Evolutionary conservation across 2,797 vertebrate species (phyloP).

Genomic region (Calcarius lapponicus): DNA sequence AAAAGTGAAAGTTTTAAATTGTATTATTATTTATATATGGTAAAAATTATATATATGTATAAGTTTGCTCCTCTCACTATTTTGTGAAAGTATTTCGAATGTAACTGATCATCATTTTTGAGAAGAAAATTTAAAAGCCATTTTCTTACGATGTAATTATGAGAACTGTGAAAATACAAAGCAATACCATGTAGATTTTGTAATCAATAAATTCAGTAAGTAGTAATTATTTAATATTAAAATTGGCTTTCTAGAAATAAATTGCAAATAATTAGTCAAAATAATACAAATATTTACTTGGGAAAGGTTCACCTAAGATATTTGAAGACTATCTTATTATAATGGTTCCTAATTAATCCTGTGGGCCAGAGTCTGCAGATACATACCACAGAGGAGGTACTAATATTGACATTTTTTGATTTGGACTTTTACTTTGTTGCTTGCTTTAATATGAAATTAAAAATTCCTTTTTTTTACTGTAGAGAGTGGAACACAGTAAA

Average conservation of each 20-base stretch:
- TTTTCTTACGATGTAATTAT: conserved; percentile 58
- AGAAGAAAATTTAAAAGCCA: conserved; percentile 64
- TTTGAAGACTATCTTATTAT: background rate
- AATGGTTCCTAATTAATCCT: background rate
- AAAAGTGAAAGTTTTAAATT: conserved; percentile 54
- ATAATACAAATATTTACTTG: conserved; percentile 35
- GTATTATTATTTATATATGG: conserved; percentile 50
- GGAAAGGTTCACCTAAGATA: background rate
- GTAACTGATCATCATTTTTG: conserved; percentile 50
- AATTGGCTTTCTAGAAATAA: conserved; percentile 50
- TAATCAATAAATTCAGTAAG: conserved; percentile 12
- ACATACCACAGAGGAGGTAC: background rate
- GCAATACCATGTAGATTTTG: conserved; percentile 64
- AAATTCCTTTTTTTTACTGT: background rate
- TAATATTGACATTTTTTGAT: background rate
- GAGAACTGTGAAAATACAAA: conserved; percentile 61
- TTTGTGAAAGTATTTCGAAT: conserved; percentile 53
- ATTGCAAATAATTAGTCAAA: background rate
- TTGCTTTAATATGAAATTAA: background rate
- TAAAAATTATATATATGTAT: conserved; percentile 52
- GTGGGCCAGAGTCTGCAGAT: background rate
- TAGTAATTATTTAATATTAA: conserved; percentile 9
- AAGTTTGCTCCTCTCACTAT: conserved; percentile 39
- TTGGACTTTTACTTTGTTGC: background rate
- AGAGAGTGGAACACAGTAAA: background rate